Evolutionary conservation across 2,797 vertebrate species (phyloP), one percentile per base, ranked within the genome.

Genomic region (Sebastes diaconus): DNA sequence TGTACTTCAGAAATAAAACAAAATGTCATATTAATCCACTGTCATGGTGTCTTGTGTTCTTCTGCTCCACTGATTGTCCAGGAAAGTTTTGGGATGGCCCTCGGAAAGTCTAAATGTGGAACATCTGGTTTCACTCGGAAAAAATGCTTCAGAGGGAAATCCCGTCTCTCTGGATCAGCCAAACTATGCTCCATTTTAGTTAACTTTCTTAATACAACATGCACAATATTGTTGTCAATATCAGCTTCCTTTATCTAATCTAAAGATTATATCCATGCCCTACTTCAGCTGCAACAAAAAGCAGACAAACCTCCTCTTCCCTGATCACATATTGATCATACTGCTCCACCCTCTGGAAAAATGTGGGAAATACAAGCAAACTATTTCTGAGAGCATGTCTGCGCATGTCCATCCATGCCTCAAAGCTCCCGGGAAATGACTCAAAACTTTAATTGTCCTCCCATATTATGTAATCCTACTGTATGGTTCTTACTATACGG

Each of bases 121-220:
- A 80, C 91, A 92, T 92, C 77, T 93, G 92, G 69, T 90, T 81
- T 61, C 67, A 81, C 68, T 85, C 77, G 88, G 91, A 88, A 88
- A 83, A 63, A 64, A 12, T 70, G 13, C 54, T 63, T 73, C 29
- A 32, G 11, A 55, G 68, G 73, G 77, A 85, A 64, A 73, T 71
- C 25, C 50, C 24, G 5, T 30, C 34, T 54, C 25, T 55, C 18
- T 22, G n/a, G 14, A 7, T 5, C 1, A 73, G n/a, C 20, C 11
- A 65, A 58, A 0, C 39, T 42, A 16, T 42, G 67, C 36, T 54
- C 71, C 14, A 39, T 24, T 2, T 67, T 1, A 20, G 8, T 52
- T 52, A n/a, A 52, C 42, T 25, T 66, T 25, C 13, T 36, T 4
- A 22, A 1, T 4, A 42, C 14, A 32, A 29, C 11, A 8, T 32